These are phyloP conservation scores for Macroramphosus scolopax DNA, from an alignment of 2,797 vertebrate genomes.

Conservation along the genomic window DNA sequence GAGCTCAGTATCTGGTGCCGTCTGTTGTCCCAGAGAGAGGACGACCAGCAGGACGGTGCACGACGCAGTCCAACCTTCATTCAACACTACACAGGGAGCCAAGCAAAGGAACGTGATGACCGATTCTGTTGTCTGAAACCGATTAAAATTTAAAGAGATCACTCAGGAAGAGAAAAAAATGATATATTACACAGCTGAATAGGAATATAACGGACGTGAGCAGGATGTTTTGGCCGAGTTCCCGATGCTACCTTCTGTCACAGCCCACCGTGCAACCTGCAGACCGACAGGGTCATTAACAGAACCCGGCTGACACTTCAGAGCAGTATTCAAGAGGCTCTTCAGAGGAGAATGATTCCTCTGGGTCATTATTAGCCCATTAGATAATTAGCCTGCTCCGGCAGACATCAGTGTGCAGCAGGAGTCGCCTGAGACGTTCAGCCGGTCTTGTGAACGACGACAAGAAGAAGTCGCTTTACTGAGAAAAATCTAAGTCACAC, in stretches of 20 bases:
- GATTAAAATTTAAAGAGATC: too few species aligned
- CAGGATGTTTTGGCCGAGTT: constrained; percentile 39
- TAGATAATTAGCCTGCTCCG: constrained; percentile 56
- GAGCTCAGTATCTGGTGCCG: constrained; percentile 44
- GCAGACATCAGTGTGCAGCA: constrained; percentile 19
- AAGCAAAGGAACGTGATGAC: too few species aligned
- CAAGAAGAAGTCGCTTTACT: constrained; percentile 3
- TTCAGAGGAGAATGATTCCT: constrained; percentile 29
- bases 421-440: constrained; percentile 23
- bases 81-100: background rate
- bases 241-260: constrained; percentile 42
- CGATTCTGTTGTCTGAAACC: too few species aligned
- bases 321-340: constrained; percentile 39
- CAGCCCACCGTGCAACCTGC: constrained; percentile 12
- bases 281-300: constrained; percentile 49
- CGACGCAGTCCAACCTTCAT: constrained; percentile 5
- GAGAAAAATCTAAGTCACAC: constrained; percentile 11
- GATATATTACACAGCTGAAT: constrained; percentile 9
- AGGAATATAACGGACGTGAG: constrained; percentile 9
- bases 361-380: constrained; percentile 57
- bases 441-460: constrained; percentile 32
- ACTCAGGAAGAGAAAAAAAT: background rate
- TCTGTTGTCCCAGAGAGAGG: constrained; percentile 40
- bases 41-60: constrained; percentile 5
- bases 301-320: constrained; percentile 30